Base-by-base conservation (phyloP, 2,888 invertebrate species). In the Epirrhoe alternata region DNA sequence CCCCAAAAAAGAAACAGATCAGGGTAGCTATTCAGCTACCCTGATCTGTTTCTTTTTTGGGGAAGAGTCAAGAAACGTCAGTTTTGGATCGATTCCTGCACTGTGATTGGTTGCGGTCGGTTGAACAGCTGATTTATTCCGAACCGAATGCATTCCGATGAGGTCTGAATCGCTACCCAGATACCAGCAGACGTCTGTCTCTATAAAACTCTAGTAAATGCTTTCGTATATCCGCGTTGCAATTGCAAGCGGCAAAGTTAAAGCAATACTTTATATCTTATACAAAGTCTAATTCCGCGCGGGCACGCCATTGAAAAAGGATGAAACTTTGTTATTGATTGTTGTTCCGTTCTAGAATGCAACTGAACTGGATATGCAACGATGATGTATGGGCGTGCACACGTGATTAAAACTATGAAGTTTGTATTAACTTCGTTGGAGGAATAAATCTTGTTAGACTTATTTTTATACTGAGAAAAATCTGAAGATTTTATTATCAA, bases 321-420 rank as follows among this genome's bases (percentile, higher is more conserved):
- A 74, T 68, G 65, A 73, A 82, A 85, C 76, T 85, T 82, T 75
- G 74, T 84, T 85, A 86, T 86, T 84, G 86, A 86, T 86, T 85
- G 80, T 81, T 73, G 79, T 83, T 83, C 74, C 73, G 74, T 78
- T 78, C 74, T 71, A 76, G 75, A 76, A 79, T 75, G 73, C 77
- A 73, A 74, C 61, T 68, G 69, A 58, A 66, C 56, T 61, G 56
- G 68, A 64, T 69, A 72, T 66, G 56, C 61, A 75, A 74, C 69
- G 74, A 76, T 76, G 77, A 78, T 77, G 68, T 74, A 78, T 68
- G 67, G 69, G 69, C 33, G 47, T 61, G 61, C 60, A 35, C 61
- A 58, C 54, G 54, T 63, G 56, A 63, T 66, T 63, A 63, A 62
- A 59, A 56, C 60, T 52, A 51, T 66, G 59, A 66, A 66, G 61